Base-by-base conservation (phyloP, 2,113 vertebrate species). In the Scomber japonicus region DNA sequence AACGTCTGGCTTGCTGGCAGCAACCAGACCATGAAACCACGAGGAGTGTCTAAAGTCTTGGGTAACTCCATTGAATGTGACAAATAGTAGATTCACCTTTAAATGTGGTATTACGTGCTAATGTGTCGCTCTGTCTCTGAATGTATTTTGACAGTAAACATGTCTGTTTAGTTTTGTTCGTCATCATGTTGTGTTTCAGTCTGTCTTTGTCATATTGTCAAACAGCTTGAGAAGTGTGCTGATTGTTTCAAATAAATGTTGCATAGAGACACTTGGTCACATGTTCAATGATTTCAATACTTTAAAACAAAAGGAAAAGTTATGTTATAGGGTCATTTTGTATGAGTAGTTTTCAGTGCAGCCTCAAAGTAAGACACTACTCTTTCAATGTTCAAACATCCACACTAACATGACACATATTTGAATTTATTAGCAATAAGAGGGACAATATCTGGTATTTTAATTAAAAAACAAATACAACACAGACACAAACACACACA, bases 11-110 rank as follows among this genome's bases (percentile, higher is more conserved):
- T 31, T 44, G 59, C 31, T 54, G 54, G 64, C 2, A 2, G 11
- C 15, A n/a, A 0, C 0, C 0, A 0, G 0, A 0, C 10, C 1
- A 30, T 21, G 11, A 3, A 0, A 21, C 0, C 8, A 0, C 0
- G 0, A 1, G 0, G 0, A 1, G 65, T 83, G 40, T 89, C 82
- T 11, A 53, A 16, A 0, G 6, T 0, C 31, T 0, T 0, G 0
- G 48, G 17, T 83, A 49, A 61, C 11, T 5, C 68, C 0, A 0
- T 0, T 16, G 50, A 82, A 48, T 72, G 75, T 82, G 0, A 50
- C 11, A 11, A 3, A 13, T 11, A 45, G 45, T 13, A n/a, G 19
- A 61, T 49, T 55, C 11, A 45, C 65, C 51, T 50, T 40, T 73
- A 60, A 74, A 62, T 79, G 1, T 76, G 21, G 5, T 44, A 19